Evolutionary conservation across 1,140 invertebrate species (phyloP), one percentile per base, ranked within the genome.

Genomic region (Popillia japonica): DNA sequence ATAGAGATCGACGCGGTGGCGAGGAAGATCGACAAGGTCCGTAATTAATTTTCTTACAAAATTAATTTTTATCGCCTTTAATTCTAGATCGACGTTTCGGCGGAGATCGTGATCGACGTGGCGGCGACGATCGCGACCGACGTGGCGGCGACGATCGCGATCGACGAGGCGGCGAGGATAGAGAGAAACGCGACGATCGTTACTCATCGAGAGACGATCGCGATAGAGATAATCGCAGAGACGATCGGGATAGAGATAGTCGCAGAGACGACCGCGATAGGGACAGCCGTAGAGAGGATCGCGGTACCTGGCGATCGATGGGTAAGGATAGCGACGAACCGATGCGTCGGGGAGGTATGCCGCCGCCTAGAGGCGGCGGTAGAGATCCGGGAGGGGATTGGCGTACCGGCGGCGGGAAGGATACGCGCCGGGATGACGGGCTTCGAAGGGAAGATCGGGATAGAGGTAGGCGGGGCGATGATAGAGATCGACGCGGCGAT

Each of bases 381-480:
- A n/a, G 27, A 7, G 27, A 72, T n/a, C 68, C 42, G 34, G 55
- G 40, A 3, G 64, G 79, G 74, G 72, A 76, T 74, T 48, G 79
- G 2, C 72, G 77, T 48, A 64, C 44, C 23, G 81, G 81, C 48
- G 48, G 74, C 42, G 61, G 72, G 22, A 41, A 27, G n/a, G 40
- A 74, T n/a, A 68, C 75, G 41, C n/a, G n/a, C n/a, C 74, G 76
- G 8, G 68, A 73, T 48, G 78, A 75, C 17, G 44, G 73, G 3
- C 48, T 42, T 48, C n/a, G 76, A 20, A 79, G 78, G 40, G 82
- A 80, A 72, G 78, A 80, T 78, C 27, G 78, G 10, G 79, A 79
- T 75, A 20, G 77, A 10, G n/a, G n/a, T n/a, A n/a, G n/a, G n/a
- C n/a, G n/a, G n/a, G n/a, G n/a, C n/a, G n/a, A n/a, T n/a, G n/a